These are phyloP conservation scores for Champsocephalus gunnari DNA, from an alignment of 2,797 vertebrate species.

Conservation along the genomic window DNA sequence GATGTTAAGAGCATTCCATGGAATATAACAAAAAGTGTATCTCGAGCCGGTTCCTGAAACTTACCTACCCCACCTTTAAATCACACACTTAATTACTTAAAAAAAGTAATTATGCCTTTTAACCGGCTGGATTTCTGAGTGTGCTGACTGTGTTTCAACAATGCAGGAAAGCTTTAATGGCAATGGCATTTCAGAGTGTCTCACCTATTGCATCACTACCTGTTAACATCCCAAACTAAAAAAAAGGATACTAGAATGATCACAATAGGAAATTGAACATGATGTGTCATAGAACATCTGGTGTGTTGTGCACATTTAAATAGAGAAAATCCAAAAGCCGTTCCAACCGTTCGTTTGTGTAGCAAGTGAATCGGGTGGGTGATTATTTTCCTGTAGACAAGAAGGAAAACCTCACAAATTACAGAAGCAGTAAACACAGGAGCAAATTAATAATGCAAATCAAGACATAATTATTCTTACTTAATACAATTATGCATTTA, in stretches of 20 bases:
- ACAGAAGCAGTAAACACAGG: conserved; percentile 21
- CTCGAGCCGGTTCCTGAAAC: too few species aligned
- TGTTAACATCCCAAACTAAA: neutral
- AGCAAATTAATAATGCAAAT: conserved; percentile 42
- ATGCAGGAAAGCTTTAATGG: conserved; percentile 3
- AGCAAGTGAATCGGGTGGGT: conserved; percentile 29
- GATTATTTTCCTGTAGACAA: conserved; percentile 15
- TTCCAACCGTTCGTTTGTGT: conserved; percentile 10
- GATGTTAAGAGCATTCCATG: too few species aligned
- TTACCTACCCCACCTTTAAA: neutral
- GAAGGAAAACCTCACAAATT: conserved; percentile 27
- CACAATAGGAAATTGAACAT: neutral
- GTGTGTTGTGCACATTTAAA: neutral
- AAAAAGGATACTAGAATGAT: neutral
- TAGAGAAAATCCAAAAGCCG: neutral
- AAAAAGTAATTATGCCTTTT: neutral
- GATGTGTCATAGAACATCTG: neutral
- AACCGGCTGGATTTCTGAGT: neutral
- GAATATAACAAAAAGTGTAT: too few species aligned
- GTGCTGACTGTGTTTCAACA: neutral
- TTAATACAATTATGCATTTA: conserved; percentile 31
- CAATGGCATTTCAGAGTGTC: neutral
- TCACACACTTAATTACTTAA: neutral
- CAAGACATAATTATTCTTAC: conserved; percentile 30
- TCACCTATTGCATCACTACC: neutral